These are phyloP conservation scores for Melipona bicolor DNA, from an alignment of 2,888 invertebrate species.

Conservation along the genomic window DNA sequence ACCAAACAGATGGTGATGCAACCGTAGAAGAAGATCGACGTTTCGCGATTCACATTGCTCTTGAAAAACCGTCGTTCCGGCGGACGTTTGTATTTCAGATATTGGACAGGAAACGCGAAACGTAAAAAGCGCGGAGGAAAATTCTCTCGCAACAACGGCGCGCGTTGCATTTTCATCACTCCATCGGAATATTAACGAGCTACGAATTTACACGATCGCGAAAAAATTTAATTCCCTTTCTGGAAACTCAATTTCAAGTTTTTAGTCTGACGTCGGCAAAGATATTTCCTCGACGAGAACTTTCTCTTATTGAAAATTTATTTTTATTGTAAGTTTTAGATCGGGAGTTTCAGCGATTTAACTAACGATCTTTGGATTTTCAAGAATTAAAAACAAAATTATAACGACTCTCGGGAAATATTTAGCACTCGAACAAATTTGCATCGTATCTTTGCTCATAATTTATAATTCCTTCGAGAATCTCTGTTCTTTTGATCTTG, in stretches of 20 bases:
- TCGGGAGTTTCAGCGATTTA: no score
- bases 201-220: neutral
- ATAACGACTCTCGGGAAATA: no score
- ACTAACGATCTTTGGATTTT: no score
- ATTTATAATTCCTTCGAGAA: no score
- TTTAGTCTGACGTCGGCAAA: neutral
- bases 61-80: neutral
- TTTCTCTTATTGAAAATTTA: no score
- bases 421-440: no score
- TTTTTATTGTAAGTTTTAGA: no score
- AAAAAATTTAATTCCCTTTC: neutral
- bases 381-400: no score
- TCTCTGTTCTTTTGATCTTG: no score
- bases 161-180: neutral
- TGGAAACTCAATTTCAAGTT: neutral
- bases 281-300: neutral
- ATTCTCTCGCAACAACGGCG: neutral
- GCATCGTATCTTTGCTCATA: no score
- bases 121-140: neutral
- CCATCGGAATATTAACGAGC: neutral
- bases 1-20: slow-evolving; percentile 4
- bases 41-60: slow-evolving; percentile 14
- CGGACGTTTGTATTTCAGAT: neutral
- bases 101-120: neutral
- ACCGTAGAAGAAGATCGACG: slow-evolving; percentile 1